Conservation (phyloP, 2,113 vertebrate species). For the Uropsilus gracilis region DNA sequence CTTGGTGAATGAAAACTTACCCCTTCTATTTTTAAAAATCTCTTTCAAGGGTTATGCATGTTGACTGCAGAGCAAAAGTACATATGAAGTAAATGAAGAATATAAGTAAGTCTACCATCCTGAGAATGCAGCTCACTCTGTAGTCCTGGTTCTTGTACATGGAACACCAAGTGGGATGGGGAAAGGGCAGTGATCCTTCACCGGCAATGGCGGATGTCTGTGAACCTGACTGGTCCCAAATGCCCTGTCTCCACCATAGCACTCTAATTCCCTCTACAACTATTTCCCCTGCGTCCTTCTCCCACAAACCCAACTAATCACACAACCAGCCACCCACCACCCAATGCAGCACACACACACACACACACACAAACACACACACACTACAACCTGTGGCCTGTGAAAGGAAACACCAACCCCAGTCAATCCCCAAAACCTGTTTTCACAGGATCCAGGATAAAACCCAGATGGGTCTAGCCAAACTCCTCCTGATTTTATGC, state of each 20-base stretch:
- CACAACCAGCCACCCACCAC: background rate
- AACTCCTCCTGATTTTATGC: background rate
- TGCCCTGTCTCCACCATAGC: background rate
- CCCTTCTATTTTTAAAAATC: background rate
- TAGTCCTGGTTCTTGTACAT: background rate
- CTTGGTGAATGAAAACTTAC: conserved; percentile 12
- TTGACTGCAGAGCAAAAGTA: background rate
- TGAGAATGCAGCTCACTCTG: background rate
- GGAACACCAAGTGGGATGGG: background rate
- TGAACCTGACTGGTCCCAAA: background rate
- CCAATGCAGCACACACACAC: background rate
- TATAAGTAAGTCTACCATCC: background rate
- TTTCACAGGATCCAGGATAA: background rate
- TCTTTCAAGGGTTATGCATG: background rate
- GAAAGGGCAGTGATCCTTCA: background rate
- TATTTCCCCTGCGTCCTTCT: background rate
- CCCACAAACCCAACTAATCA: background rate
- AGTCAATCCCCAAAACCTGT: background rate
- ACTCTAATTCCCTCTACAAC: background rate
- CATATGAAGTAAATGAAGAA: conserved; percentile 13
- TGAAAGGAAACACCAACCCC: background rate
- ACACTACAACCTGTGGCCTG: background rate
- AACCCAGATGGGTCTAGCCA: background rate
- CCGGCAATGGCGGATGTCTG: rapidly evolving
- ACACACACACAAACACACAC: background rate